A percentile compares a stretch with the other conserved stretches of the same genome.
Evolutionary conservation across 2,888 invertebrate species (phyloP).

Genomic region (Sthenelais limicola): DNA sequence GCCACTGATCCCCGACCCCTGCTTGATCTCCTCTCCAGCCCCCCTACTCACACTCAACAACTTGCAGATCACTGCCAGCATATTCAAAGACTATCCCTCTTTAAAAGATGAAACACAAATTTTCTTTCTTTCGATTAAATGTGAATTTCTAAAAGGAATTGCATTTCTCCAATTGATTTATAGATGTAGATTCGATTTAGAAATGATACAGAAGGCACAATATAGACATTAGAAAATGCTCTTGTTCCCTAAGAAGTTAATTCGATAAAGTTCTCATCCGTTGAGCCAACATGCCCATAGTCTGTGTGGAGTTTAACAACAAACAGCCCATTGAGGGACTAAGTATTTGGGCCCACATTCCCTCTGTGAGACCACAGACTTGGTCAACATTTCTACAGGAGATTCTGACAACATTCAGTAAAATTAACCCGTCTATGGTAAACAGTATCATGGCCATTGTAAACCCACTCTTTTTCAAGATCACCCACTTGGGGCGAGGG

Average conservation of each 20-base stretch:
- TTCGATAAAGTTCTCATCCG: conserved; percentile 1
- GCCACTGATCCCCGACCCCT: too few relatives aligned
- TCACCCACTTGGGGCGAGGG: background rate
- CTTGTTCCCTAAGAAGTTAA: conserved; percentile 26
- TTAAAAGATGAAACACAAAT: too few relatives aligned
- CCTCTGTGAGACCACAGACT: conserved; percentile 4
- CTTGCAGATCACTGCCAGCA: too few relatives aligned
- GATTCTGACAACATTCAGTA: conserved; percentile 37
- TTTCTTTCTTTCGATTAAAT: too few relatives aligned
- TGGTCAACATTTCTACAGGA: conserved; percentile 25
- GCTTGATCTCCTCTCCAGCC: too few relatives aligned
- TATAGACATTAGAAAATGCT: too few relatives aligned
- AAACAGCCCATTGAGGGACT: conserved; percentile 29
- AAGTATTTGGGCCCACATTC: conserved; percentile 20
- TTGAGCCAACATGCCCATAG: background rate
- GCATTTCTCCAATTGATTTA: too few relatives aligned
- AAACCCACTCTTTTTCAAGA: conserved; percentile 27
- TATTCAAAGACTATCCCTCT: too few relatives aligned
- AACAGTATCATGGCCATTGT: conserved; percentile 20
- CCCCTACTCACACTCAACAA: too few relatives aligned
- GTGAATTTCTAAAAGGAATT: too few relatives aligned
- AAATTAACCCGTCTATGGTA: conserved; percentile 19
- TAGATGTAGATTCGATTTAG: too few relatives aligned
- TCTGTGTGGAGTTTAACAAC: background rate
- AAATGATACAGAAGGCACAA: too few relatives aligned